A percentile compares a stretch with the other conserved stretches of the same genome.
Conservation (phyloP, 2,888 invertebrate genomes). For the Digitonthophagus gazella region DNA sequence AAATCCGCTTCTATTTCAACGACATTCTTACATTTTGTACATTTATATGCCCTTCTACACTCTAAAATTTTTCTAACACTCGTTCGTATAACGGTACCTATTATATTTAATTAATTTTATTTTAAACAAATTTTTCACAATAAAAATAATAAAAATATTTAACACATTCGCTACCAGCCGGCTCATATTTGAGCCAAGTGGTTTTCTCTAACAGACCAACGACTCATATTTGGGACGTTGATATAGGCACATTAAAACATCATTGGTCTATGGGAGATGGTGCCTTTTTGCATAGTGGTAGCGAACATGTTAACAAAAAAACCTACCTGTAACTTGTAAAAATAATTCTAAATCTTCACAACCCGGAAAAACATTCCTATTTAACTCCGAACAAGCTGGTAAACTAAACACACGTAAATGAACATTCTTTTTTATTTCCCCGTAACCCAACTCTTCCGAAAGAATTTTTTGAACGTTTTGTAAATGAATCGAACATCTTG, state of each 20-base stretch:
- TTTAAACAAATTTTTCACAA: background rate
- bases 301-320: no score
- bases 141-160: background rate
- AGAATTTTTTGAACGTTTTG: slow-evolving; percentile 61
- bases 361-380: slow-evolving; percentile 65
- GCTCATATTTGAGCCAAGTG: no score
- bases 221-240: no score
- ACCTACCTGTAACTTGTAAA: slow-evolving; percentile 66
- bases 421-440: slow-evolving; percentile 61
- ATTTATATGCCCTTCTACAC: slow-evolving; percentile 69
- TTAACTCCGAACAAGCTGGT: slow-evolving; percentile 68
- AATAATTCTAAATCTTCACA: slow-evolving; percentile 71
- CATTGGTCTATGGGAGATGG: no score
- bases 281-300: no score
- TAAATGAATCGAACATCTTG: slow-evolving; percentile 63
- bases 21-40: slow-evolving; percentile 72
- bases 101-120: slow-evolving; percentile 30
- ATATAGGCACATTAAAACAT: no score
- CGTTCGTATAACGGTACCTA: slow-evolving; percentile 76
- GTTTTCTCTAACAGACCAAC: no score
- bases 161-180: no score
- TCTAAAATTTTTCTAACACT: slow-evolving; percentile 75
- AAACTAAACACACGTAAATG: slow-evolving; percentile 66
- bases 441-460: slow-evolving; percentile 49
- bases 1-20: slow-evolving; percentile 67